Conservation (phyloP, 64 coral and sea anemone genomes). For the Astreopora myriophthalma region DNA sequence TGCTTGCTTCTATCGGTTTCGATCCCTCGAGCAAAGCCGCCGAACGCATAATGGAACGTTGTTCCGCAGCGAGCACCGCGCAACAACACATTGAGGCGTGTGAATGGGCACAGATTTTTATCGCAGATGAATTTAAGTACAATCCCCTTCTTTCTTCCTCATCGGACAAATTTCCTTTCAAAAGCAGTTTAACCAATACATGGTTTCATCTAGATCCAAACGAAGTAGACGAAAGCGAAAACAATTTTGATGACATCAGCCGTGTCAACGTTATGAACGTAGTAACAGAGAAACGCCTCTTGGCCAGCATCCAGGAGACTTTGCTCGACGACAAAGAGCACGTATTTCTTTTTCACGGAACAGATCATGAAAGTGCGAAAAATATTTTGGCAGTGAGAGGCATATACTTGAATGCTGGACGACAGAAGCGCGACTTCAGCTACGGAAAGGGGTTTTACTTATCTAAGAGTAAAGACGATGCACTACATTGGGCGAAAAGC, state of each 20-base stretch:
- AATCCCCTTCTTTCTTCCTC: not conserved
- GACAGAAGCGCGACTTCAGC: slow-evolving; percentile 74
- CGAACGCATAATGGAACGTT: slow-evolving; percentile 14
- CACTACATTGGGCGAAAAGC: slow-evolving; percentile 3
- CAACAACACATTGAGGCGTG: slow-evolving; percentile 30
- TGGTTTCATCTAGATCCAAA: slow-evolving; percentile 1
- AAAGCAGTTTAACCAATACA: not conserved
- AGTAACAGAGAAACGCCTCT: not conserved
- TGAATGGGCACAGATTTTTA: slow-evolving; percentile 18
- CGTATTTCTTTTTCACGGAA: slow-evolving; percentile 72
- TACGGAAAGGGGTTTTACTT: slow-evolving; percentile 78
- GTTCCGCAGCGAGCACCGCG: not conserved
- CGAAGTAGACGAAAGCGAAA: not conserved
- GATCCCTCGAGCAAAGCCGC: not conserved
- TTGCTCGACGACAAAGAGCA: not conserved
- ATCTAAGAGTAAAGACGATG: slow-evolving; percentile 15
- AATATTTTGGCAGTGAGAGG: slow-evolving; percentile 64
- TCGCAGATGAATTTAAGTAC: slow-evolving; percentile 49
- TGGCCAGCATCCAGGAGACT: not conserved
- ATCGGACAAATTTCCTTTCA: not conserved
- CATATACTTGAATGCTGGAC: slow-evolving; percentile 42
- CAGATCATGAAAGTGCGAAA: slow-evolving; percentile 70
- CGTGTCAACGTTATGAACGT: slow-evolving; percentile 1
- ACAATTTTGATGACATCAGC: not conserved
- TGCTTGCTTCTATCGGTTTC: slow-evolving; percentile 37